Conservation (phyloP, 2,113 vertebrate genomes). For the Xiphophorus maculatus region DNA sequence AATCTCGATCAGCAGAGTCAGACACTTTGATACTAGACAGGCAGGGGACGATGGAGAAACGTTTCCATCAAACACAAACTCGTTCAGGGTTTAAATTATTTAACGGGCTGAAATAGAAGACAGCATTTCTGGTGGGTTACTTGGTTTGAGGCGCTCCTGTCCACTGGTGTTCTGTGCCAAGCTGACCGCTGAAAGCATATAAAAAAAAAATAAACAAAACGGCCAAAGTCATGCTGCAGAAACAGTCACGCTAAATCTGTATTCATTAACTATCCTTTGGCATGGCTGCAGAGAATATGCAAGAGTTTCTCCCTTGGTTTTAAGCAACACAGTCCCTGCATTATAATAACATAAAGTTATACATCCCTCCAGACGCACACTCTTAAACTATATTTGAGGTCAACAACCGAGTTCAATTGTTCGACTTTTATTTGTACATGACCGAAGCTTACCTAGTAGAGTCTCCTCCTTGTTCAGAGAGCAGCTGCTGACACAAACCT, state of each 20-base stretch:
- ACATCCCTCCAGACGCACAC: neutral
- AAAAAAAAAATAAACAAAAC: constrained; percentile 5
- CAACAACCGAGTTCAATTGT: neutral
- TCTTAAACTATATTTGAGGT: constrained; percentile 20
- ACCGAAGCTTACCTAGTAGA: constrained; percentile 85
- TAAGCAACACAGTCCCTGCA: neutral
- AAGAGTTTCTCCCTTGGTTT: constrained; percentile 1
- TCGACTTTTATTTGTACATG: constrained; percentile 12
- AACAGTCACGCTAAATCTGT: neutral
- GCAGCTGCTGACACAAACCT: constrained; percentile 89
- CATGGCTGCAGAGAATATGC: neutral
- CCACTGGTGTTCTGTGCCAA: constrained; percentile 79
- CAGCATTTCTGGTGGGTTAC: constrained; percentile 73
- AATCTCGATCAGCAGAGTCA: constrained; percentile 93
- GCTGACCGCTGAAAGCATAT: constrained; percentile 84
- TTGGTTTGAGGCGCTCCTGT: constrained; percentile 83
- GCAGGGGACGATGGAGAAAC: constrained; percentile 4
- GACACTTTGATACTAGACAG: constrained; percentile 86
- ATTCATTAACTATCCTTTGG: constrained; percentile 5
- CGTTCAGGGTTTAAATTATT: neutral
- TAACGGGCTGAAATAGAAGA: neutral
- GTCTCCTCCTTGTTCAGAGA: constrained; percentile 93
- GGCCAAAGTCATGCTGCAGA: neutral
- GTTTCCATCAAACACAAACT: neutral
- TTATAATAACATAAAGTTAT: neutral